phyloP scores from a whole-genome alignment of 2,113 vertebrate species.

The Ellobius talpinus region DNA sequence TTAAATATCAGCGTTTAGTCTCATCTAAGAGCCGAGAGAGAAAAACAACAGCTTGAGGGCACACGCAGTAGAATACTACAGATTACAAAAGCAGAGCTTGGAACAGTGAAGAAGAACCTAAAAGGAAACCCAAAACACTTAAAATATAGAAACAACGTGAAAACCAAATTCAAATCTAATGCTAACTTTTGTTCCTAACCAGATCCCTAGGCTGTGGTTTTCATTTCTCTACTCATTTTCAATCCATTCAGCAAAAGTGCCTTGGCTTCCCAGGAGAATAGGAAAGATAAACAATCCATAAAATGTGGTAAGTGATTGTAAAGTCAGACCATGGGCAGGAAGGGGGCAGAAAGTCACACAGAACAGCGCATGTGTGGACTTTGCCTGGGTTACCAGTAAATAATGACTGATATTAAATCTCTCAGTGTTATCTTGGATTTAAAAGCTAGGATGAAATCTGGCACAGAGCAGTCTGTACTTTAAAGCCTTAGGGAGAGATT shows the following conservation, averaged over 20 bases:
- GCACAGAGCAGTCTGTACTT: conserved; percentile 14
- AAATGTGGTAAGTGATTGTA: conserved; percentile 36
- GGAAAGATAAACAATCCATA: conserved; percentile 56
- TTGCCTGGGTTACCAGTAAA: conserved; percentile 59
- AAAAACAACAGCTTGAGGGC: background rate
- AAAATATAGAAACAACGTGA: conserved; percentile 53
- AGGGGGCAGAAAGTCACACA: background rate
- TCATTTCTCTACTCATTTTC: conserved; percentile 18
- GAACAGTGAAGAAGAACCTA: background rate
- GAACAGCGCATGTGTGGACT: background rate
- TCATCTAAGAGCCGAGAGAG: background rate
- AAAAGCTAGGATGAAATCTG: conserved; percentile 39
- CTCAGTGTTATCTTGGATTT: background rate
- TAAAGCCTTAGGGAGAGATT: background rate
- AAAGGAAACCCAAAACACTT: conserved; percentile 47
- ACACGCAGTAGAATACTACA: background rate
- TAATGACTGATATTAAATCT: background rate
- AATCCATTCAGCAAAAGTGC: conserved; percentile 32
- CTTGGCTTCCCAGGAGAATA: conserved; percentile 40
- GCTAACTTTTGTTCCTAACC: conserved; percentile 13
- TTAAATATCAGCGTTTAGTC: conserved; percentile 14
- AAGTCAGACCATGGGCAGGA: conserved; percentile 29
- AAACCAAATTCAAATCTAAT: conserved; percentile 45
- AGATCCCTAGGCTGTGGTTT: conserved; percentile 26
- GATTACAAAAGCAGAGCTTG: background rate